phyloP scores from a whole-genome alignment of 2,113 vertebrate species.

The Oreocharis arfaki region DNA sequence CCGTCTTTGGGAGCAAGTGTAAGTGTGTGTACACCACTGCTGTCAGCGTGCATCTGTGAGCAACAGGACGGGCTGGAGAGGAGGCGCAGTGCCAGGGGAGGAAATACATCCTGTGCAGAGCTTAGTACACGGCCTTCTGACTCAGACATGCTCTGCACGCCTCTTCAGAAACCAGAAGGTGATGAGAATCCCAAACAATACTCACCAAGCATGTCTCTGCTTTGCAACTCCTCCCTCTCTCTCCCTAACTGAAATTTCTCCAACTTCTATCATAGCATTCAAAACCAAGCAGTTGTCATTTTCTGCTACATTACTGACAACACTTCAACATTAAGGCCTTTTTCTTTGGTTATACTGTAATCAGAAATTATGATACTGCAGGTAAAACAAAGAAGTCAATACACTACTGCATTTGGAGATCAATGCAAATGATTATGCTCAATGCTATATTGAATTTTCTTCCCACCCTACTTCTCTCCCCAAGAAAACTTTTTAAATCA shows the following conservation, averaged over 20 bases:
- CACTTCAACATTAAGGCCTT: not conserved
- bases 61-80: not conserved
- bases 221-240: not conserved
- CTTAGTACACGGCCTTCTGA: not conserved
- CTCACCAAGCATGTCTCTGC: not conserved
- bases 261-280: not conserved
- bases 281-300: not conserved
- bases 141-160: not conserved
- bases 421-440: constrained; percentile 34
- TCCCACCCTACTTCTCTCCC: not conserved
- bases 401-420: constrained; percentile 14
- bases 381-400: constrained; percentile 44
- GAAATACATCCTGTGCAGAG: not conserved
- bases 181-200: not conserved
- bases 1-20: not conserved
- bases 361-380: constrained; percentile 15
- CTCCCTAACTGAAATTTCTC: not conserved
- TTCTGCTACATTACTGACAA: not conserved
- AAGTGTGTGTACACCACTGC: not conserved
- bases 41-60: not conserved
- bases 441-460: constrained; percentile 8
- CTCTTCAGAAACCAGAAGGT: not conserved
- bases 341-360: not conserved
- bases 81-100: not conserved
- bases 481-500: constrained; percentile 48